Percentiles rank a stretch among this genome's conserved stretches.
Evolutionary conservation across 2,113 vertebrate genomes (phyloP).

Genomic region (Asarcornis scutulata): DNA sequence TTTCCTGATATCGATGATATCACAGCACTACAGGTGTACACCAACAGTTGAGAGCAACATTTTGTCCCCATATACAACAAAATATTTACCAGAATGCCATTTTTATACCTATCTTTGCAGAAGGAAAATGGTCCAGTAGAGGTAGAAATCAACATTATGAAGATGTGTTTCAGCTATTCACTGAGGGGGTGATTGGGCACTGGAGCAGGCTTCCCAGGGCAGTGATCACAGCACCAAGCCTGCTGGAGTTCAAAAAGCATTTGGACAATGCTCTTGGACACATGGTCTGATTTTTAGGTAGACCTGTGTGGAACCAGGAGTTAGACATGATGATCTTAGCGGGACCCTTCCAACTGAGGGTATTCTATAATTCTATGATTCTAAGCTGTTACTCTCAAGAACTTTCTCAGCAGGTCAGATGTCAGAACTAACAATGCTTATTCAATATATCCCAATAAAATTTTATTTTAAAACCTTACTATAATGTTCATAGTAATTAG

Average conservation of each 20-base stretch:
- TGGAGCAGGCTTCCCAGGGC: neutral
- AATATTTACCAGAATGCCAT: neutral
- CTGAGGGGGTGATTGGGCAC: neutral
- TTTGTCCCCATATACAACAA: neutral
- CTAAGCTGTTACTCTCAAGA: neutral
- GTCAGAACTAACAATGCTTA: neutral
- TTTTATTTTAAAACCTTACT: conserved; percentile 2
- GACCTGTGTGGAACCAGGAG: neutral
- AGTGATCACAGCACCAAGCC: neutral
- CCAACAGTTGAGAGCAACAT: neutral
- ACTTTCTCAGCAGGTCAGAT: neutral
- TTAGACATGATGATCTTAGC: neutral
- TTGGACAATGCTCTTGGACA: neutral
- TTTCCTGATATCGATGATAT: neutral
- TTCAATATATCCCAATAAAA: neutral
- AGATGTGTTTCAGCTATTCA: neutral
- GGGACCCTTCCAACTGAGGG: neutral
- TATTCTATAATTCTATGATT: neutral
- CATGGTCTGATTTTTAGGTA: neutral
- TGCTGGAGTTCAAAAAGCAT: neutral
- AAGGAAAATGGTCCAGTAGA: neutral
- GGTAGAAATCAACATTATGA: neutral
- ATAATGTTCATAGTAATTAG: neutral
- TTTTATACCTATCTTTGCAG: neutral
- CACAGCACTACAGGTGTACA: neutral